A percentile compares a stretch with the other conserved stretches of the same genome.
Conservation (phyloP, 1,140 invertebrate genomes). For the Megalopta genalis region DNA sequence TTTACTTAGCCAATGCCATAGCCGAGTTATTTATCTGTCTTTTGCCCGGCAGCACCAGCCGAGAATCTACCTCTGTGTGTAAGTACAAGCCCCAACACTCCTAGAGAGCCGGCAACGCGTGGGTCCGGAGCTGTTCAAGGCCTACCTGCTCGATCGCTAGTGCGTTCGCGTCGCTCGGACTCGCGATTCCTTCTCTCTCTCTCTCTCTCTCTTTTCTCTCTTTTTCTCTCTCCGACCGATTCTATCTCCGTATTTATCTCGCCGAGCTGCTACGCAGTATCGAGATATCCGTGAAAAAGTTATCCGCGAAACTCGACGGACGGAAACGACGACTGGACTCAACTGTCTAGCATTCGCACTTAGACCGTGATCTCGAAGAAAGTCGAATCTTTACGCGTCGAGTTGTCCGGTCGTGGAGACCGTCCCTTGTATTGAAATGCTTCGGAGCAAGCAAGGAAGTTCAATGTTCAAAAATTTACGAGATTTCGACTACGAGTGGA, state of each 20-base stretch:
- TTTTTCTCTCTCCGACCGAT: not conserved
- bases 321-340: not conserved
- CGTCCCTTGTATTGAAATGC: too few species aligned
- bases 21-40: constrained; percentile 79
- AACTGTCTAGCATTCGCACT: too few species aligned
- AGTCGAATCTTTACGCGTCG: too few species aligned
- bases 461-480: too few species aligned
- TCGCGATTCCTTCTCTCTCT: constrained; percentile 48
- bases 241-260: not conserved
- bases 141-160: constrained; percentile 59
- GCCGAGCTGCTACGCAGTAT: constrained; percentile 25
- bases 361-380: too few species aligned
- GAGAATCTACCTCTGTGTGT: constrained; percentile 71
- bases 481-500: too few species aligned
- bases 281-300: constrained; percentile 18
- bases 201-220: constrained; percentile 9
- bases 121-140: constrained; percentile 67
- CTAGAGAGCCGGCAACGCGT: constrained; percentile 59
- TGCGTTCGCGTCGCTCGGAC: constrained; percentile 30
- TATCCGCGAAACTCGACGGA: not conserved
- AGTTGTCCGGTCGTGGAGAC: too few species aligned
- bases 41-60: constrained; percentile 73
- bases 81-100: constrained; percentile 54
- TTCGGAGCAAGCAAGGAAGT: too few species aligned
- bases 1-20: constrained; percentile 79